Evolutionary conservation across 2,797 vertebrate species (phyloP).

Genomic region (Pseudochirops corinnae): DNA sequence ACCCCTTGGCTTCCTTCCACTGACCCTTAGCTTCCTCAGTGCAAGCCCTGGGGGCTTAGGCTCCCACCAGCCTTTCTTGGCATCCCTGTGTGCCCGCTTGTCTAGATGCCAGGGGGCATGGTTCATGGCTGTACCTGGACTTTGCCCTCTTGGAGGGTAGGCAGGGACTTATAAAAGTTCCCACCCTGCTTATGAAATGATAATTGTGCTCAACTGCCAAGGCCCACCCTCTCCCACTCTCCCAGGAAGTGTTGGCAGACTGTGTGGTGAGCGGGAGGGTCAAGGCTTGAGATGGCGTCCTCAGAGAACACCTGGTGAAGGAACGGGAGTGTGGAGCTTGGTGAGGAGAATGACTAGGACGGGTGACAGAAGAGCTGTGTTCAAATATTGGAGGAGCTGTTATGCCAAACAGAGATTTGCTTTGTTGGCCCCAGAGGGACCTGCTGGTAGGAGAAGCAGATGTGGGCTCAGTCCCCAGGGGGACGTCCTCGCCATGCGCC

Average conservation of each 20-base stretch:
- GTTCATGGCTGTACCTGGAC: background rate
- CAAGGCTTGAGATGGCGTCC: background rate
- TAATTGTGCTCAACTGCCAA: background rate
- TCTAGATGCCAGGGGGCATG: background rate
- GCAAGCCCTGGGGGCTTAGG: background rate
- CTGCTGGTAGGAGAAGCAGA: background rate
- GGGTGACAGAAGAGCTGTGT: too few relatives aligned
- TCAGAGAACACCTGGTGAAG: background rate
- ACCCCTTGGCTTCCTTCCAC: too few relatives aligned
- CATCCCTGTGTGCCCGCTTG: background rate
- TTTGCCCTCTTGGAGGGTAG: background rate
- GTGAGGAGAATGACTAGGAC: background rate
- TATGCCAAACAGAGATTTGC: background rate
- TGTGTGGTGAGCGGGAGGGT: background rate
- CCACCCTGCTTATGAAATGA: background rate
- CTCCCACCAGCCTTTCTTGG: background rate
- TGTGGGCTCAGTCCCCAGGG: background rate
- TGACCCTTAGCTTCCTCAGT: background rate
- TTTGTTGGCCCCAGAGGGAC: background rate
- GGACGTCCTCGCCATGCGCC: background rate
- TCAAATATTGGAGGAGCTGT: too few relatives aligned
- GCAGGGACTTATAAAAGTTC: background rate
- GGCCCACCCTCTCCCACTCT: background rate
- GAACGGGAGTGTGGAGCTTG: background rate
- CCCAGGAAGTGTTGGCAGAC: too few relatives aligned